These are phyloP conservation scores for Drosophila antonietae DNA, from an alignment of 2,888 invertebrate species.

Conservation along the genomic window DNA sequence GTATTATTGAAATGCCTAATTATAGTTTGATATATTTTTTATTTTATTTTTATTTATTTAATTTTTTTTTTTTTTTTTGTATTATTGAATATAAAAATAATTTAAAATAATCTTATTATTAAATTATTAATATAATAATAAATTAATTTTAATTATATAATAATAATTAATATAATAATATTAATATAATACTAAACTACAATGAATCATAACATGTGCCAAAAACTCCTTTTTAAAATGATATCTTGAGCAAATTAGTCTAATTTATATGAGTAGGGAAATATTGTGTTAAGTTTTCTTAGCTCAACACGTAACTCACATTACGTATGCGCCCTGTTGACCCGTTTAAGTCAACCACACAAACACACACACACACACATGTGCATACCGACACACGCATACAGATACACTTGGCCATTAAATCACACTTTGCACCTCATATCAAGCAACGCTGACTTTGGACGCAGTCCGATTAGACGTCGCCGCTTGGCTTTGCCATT, in stretches of 20 bases:
- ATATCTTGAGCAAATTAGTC: background rate
- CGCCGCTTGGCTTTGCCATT: constrained; percentile 2
- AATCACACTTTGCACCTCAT: constrained; percentile 69
- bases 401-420: constrained; percentile 29
- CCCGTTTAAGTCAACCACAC: constrained; percentile 39
- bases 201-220: background rate
- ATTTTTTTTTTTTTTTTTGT: too few relatives aligned
- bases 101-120: too few relatives aligned
- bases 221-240: background rate
- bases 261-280: constrained; percentile 7
- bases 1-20: too few relatives aligned
- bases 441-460: constrained; percentile 43
- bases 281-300: constrained; percentile 6
- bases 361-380: constrained; percentile 10
- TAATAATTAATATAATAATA: background rate
- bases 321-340: constrained; percentile 53
- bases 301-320: constrained; percentile 36
- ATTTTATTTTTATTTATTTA: too few relatives aligned
- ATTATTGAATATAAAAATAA: too few relatives aligned
- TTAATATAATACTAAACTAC: background rate
- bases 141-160: too few relatives aligned
- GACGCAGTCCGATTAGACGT: constrained; percentile 28
- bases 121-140: too few relatives aligned
- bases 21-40: too few relatives aligned
- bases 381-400: background rate